phyloP scores from a whole-genome alignment of 2,888 invertebrate species.

The Microplitis deprimator region DNA sequence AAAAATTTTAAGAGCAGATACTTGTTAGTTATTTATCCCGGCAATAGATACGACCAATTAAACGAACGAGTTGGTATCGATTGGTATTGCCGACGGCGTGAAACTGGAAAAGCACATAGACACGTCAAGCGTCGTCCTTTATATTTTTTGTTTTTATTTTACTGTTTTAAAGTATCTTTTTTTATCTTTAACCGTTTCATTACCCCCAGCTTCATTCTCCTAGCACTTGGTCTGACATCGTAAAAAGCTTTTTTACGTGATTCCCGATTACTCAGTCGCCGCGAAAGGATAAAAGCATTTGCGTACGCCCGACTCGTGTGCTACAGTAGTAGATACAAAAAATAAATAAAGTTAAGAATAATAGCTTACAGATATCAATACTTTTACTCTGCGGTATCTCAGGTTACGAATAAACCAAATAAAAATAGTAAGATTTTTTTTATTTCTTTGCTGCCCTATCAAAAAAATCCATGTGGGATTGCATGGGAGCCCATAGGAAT shows the following conservation, averaged over 20 bases:
- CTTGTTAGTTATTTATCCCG: slow-evolving; percentile 25
- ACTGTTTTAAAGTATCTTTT: background rate
- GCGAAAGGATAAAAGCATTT: slow-evolving; percentile 38
- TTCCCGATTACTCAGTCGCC: slow-evolving; percentile 40
- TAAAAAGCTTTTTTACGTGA: slow-evolving; percentile 43
- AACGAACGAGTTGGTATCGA: slow-evolving; percentile 36
- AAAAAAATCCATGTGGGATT: no score
- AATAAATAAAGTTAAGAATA: background rate
- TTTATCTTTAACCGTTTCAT: slow-evolving; percentile 4
- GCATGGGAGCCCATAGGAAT: no score
- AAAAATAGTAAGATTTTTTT: no score
- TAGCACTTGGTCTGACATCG: slow-evolving; percentile 27
- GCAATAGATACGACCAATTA: slow-evolving; percentile 37
- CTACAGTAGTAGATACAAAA: slow-evolving; percentile 8
- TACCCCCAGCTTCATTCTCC: slow-evolving; percentile 6
- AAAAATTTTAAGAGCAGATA: background rate
- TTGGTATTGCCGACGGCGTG: slow-evolving; percentile 18
- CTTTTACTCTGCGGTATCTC: no score
- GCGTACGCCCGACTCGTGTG: slow-evolving; percentile 27
- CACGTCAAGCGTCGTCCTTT: slow-evolving; percentile 25
- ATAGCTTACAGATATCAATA: background rate
- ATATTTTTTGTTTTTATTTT: slow-evolving; percentile 3
- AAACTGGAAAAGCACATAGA: slow-evolving; percentile 33
- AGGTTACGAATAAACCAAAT: no score
- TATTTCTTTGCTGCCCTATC: no score